Base-by-base conservation (phyloP, 2,888 invertebrate genomes). In the Tinea pellionella region DNA sequence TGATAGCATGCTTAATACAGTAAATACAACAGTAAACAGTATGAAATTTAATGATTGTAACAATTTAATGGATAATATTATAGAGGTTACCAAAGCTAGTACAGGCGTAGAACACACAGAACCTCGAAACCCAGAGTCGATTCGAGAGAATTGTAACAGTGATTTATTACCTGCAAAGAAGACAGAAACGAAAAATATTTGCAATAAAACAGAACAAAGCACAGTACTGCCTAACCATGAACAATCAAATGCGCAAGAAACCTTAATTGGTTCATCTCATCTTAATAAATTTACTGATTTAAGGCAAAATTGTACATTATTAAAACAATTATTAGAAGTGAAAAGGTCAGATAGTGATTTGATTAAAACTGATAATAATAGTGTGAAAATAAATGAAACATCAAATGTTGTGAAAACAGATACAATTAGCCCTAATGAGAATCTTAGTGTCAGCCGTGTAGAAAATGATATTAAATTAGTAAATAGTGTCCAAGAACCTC, bases 291-390 rank as follows among this genome's bases (percentile, higher is more conserved):
- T 18, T 16, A 18, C 16, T 47, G 47, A 47, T 16, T 47, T 47
- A 2, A 47, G 15, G 62, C 78, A 82, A 68, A 85, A 83, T 64
- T 86, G 83, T 70, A 84, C 82, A 60, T 70, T 87, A 61, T 67
- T 87, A 59, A 87, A 87, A 67, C 80, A 82, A 65, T 73, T 87
- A 59, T 69, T 87, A 64, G 83, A 85, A 73, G 77, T 63, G 77
- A 75, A 62, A 78, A 75, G 68, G 77, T 57, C 57, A 19, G 55
- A 55, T 57, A 57, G 78, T 63, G 72, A 69, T 62, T 63, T 72
- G 60, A 71, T 71, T 63, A 76, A 72, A 59, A 70, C 65, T 64
- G 65, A 69, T 59, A 72, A 69, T 60, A 72, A 69, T 51, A 64
- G 63, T 43, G 6, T 9, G 11, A 64, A 64, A 65, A 62, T 64